A percentile compares a stretch with the other conserved stretches of the same genome.
These are phyloP conservation scores for Pegea sp. DNA, from an alignment of 23 tunicate genomes.

Conservation along the genomic window DNA sequence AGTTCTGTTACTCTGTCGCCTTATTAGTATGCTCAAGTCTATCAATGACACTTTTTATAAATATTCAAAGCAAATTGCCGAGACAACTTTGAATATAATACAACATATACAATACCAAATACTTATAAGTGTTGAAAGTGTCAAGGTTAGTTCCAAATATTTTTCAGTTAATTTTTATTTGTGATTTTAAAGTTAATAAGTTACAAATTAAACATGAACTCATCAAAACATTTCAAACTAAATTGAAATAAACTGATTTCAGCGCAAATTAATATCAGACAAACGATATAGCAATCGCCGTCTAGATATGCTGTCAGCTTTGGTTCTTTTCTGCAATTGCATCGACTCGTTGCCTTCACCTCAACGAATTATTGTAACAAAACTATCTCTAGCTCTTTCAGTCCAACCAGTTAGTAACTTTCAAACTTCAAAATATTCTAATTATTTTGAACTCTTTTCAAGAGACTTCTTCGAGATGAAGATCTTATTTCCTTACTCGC, in stretches of 20 bases:
- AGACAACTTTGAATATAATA: slow-evolving; percentile 33
- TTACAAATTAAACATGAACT: too few species aligned
- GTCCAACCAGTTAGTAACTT: slow-evolving; percentile 36
- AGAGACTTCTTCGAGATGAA: slow-evolving; percentile 59
- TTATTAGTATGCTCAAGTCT: slow-evolving; percentile 59
- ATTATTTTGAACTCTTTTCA: too few species aligned
- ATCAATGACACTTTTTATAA: slow-evolving; percentile 26
- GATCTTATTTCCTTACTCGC: slow-evolving; percentile 14
- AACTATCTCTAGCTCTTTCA: slow-evolving; percentile 45
- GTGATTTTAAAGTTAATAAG: too few species aligned
- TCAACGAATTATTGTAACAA: slow-evolving; percentile 51
- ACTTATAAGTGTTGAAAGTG: slow-evolving; percentile 21
- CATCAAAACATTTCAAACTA: too few species aligned
- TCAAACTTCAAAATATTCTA: background rate
- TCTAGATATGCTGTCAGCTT: slow-evolving; percentile 58
- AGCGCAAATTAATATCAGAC: slow-evolving; percentile 46
- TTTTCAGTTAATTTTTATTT: too few species aligned
- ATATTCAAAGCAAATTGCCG: slow-evolving; percentile 17
- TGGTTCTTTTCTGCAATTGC: slow-evolving; percentile 33
- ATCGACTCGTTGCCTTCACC: slow-evolving; percentile 45
- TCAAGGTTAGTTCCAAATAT: slow-evolving; percentile 44
- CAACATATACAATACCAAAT: slow-evolving; percentile 54
- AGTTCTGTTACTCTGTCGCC: slow-evolving; percentile 55
- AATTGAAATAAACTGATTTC: too few species aligned
- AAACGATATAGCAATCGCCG: slow-evolving; percentile 72